Conservation (phyloP, 2,888 invertebrate species). For the Ophion obscuratus region DNA sequence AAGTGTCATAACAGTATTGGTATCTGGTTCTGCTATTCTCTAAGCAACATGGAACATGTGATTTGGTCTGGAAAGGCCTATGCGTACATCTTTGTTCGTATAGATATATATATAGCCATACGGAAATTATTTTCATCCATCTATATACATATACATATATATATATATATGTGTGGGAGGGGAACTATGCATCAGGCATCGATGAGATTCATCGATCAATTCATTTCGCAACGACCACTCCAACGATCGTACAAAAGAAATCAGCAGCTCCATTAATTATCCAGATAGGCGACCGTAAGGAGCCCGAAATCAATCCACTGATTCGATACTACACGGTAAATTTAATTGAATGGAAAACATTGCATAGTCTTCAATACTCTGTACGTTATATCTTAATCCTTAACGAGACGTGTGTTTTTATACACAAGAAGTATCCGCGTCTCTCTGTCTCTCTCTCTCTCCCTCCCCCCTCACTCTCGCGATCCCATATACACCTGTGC, state of each 20-base stretch:
- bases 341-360: constrained; percentile 60
- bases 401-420: constrained; percentile 24
- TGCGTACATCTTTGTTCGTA: constrained; percentile 1
- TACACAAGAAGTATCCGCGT: background rate
- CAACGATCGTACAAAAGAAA: constrained; percentile 57
- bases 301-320: constrained; percentile 54
- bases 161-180: background rate
- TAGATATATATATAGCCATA: background rate
- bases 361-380: constrained; percentile 11
- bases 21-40: too few relatives aligned
- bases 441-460: background rate
- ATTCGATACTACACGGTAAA: constrained; percentile 49
- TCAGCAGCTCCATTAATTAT: constrained; percentile 64
- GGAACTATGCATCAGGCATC: constrained; percentile 59
- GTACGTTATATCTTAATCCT: constrained; percentile 40
- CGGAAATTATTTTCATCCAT: background rate
- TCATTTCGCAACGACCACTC: constrained; percentile 60
- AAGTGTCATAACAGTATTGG: background rate
- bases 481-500: too few relatives aligned
- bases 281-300: constrained; percentile 62
- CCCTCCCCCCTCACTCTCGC: too few relatives aligned
- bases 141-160: background rate
- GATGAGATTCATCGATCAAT: constrained; percentile 67
- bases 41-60: background rate
- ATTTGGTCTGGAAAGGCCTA: constrained; percentile 11